These are phyloP conservation scores for Bombus pascuorum DNA, from an alignment of 1,140 invertebrate species.

Conservation along the genomic window DNA sequence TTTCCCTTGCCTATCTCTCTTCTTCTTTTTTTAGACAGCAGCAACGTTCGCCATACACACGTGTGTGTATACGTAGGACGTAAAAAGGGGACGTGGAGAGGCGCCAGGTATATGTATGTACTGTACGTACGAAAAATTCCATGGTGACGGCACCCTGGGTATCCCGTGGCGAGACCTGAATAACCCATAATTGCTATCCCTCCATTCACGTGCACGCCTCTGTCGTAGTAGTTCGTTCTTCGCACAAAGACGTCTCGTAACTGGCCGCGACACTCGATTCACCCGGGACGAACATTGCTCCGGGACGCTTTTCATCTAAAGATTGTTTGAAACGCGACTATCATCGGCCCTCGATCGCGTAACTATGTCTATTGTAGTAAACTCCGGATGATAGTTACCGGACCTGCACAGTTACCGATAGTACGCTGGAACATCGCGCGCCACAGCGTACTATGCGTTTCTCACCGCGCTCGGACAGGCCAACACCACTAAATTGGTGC, in stretches of 20 bases:
- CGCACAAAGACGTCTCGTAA: conserved; percentile 59
- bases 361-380: not conserved
- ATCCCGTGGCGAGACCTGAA: conserved; percentile 71
- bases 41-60: not conserved
- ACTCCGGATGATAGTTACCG: not conserved
- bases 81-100: conserved; percentile 60
- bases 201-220: conserved; percentile 62
- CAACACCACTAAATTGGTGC: no score
- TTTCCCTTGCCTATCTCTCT: not conserved
- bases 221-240: conserved; percentile 32
- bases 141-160: conserved; percentile 50
- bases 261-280: conserved; percentile 23
- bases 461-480: no score
- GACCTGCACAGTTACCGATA: not conserved
- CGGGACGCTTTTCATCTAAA: not conserved
- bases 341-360: not conserved
- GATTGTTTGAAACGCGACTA: conserved; percentile 3
- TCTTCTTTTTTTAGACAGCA: not conserved
- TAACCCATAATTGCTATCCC: conserved; percentile 72
- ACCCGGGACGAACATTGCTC: not conserved
- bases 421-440: not conserved
- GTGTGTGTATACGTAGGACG: not conserved
- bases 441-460: no score
- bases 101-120: conserved; percentile 74
- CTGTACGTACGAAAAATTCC: conserved; percentile 46